These are phyloP conservation scores for Pelochelys cantorii DNA, from an alignment of 2,797 vertebrate genomes.

Conservation along the genomic window DNA sequence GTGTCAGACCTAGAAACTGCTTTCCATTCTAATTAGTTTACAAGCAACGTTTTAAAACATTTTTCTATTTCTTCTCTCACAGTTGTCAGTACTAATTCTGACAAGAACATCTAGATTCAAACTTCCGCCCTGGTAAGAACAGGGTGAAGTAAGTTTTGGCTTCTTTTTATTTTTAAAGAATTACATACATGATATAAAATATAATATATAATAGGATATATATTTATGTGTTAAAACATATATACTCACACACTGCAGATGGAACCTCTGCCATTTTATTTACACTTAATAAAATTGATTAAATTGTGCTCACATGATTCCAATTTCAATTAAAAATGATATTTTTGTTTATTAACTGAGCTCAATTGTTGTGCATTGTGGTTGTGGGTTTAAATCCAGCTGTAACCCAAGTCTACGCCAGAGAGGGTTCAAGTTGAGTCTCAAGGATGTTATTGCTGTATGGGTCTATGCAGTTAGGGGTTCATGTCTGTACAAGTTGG, in stretches of 20 bases:
- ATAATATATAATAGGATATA: background rate
- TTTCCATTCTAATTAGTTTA: slow-evolving; percentile 63
- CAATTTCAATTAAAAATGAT: background rate
- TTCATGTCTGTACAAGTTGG: background rate
- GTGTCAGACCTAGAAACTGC: slow-evolving; percentile 32
- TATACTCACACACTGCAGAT: background rate
- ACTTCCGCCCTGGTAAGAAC: background rate
- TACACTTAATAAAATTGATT: background rate
- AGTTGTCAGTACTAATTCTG: slow-evolving; percentile 44
- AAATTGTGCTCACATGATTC: background rate
- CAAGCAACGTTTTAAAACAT: slow-evolving; percentile 26
- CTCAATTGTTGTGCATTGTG: background rate
- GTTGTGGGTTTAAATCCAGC: background rate
- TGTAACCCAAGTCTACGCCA: background rate
- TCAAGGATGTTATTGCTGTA: background rate
- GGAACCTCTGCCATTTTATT: background rate
- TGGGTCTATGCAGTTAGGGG: too few relatives aligned
- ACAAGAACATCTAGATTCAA: background rate
- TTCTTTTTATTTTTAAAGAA: background rate
- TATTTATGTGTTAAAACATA: too few relatives aligned
- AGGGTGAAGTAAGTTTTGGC: slow-evolving; percentile 5
- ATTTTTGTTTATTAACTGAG: background rate
- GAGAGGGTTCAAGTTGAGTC: background rate
- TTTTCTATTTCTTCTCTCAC: slow-evolving; percentile 20
- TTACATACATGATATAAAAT: too few relatives aligned